These are phyloP conservation scores for Strigamia transsilvanica DNA, from an alignment of 2,888 invertebrate genomes.

Conservation along the genomic window DNA sequence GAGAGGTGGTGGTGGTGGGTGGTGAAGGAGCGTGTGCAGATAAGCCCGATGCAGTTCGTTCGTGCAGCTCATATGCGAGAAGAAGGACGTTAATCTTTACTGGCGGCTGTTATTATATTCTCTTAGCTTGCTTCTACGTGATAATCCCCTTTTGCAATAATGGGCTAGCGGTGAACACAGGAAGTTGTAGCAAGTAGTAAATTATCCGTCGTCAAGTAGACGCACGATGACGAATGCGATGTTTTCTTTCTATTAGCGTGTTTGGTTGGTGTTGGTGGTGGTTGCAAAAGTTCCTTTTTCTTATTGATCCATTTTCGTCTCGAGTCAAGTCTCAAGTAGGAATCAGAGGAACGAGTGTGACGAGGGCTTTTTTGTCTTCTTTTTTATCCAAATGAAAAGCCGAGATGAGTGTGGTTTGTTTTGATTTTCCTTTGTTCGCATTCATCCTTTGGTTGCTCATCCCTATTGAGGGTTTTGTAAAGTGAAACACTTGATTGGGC, in stretches of 20 bases:
- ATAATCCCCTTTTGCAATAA: constrained; percentile 34
- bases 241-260: background rate
- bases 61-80: constrained; percentile 35
- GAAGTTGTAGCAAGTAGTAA: constrained; percentile 23
- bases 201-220: constrained; percentile 8
- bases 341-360: background rate
- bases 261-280: background rate
- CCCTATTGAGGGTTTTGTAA: background rate
- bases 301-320: constrained; percentile 31
- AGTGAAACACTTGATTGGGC: constrained; percentile 10
- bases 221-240: constrained; percentile 23
- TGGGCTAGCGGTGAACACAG: constrained; percentile 11
- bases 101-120: constrained; percentile 29
- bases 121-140: constrained; percentile 15
- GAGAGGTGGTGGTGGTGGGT: background rate
- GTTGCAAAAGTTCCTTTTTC: background rate
- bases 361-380: background rate
- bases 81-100: constrained; percentile 35
- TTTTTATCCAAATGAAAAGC: constrained; percentile 16
- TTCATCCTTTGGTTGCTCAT: background rate
- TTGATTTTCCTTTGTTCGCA: background rate
- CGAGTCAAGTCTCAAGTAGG: background rate
- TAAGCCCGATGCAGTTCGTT: constrained; percentile 33
- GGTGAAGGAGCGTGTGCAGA: background rate
- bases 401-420: constrained; percentile 8